phyloP scores from a whole-genome alignment of 1,140 invertebrate species.

The Drosophila varians region DNA sequence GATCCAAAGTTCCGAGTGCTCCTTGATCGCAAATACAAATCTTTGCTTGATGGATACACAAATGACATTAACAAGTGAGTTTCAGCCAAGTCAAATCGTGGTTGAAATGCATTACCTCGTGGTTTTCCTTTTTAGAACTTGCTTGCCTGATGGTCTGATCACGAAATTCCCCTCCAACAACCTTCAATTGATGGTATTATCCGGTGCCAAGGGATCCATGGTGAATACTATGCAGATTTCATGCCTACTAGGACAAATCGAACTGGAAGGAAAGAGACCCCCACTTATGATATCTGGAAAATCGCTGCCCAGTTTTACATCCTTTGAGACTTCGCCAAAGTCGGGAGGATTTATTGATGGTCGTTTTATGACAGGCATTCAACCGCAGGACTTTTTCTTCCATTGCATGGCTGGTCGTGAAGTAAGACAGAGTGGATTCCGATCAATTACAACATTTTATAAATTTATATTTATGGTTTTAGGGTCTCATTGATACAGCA shows the following conservation, averaged over 20 bases:
- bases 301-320: slow-evolving; percentile 95
- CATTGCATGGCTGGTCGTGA: slow-evolving; percentile 99
- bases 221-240: slow-evolving; percentile 99
- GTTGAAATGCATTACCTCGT: background rate
- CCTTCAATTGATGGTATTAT: slow-evolving; percentile 98
- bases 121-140: slow-evolving; percentile 84
- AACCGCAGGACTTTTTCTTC: slow-evolving; percentile 99
- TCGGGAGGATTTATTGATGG: slow-evolving; percentile 98
- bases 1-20: slow-evolving; percentile 92
- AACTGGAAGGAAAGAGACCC: slow-evolving; percentile 98
- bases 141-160: slow-evolving; percentile 92
- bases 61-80: slow-evolving; percentile 94
- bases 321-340: slow-evolving; percentile 94
- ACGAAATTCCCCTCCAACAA: slow-evolving; percentile 97
- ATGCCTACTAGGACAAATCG: slow-evolving; percentile 98
- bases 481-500: slow-evolving; percentile 92
- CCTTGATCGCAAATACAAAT: slow-evolving; percentile 94
- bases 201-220: slow-evolving; percentile 98
- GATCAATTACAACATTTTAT: too few species aligned
- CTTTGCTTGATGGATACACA: slow-evolving; percentile 91
- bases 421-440: slow-evolving; percentile 85
- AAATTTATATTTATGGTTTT: background rate
- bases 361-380: slow-evolving; percentile 98
- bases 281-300: slow-evolving; percentile 96
- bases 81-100: background rate